These are phyloP conservation scores for Anisognathus igniventris DNA, from an alignment of 2,797 vertebrate species.

Conservation along the genomic window DNA sequence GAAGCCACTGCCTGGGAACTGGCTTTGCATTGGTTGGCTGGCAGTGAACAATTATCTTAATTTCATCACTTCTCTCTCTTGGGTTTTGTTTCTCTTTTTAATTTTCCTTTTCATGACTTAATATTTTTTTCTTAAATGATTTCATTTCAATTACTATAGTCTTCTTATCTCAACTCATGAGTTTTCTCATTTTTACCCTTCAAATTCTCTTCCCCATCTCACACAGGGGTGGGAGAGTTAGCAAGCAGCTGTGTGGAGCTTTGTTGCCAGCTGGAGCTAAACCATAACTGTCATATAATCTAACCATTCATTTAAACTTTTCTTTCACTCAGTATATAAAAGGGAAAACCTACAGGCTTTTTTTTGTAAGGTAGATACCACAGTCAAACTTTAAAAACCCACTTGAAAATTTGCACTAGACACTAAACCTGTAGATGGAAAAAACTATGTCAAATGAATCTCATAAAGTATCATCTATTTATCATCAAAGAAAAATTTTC, in stretches of 20 bases:
- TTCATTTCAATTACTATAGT: neutral
- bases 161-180: neutral
- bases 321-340: neutral
- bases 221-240: neutral
- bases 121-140: neutral
- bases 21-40: neutral
- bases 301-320: neutral
- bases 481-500: neutral
- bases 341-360: neutral
- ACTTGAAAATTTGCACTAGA: neutral
- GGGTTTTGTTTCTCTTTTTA: neutral
- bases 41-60: neutral
- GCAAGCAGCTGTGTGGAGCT: neutral
- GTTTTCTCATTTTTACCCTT: neutral
- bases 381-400: neutral
- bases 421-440: neutral
- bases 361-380: neutral
- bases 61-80: neutral
- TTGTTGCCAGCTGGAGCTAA: neutral
- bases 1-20: fast-evolving
- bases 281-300: neutral
- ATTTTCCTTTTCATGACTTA: neutral
- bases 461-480: neutral
- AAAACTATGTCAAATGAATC: neutral
- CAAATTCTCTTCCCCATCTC: neutral